Evolutionary conservation across 1,140 invertebrate species (phyloP).

Genomic region (Papilio xuthus): DNA sequence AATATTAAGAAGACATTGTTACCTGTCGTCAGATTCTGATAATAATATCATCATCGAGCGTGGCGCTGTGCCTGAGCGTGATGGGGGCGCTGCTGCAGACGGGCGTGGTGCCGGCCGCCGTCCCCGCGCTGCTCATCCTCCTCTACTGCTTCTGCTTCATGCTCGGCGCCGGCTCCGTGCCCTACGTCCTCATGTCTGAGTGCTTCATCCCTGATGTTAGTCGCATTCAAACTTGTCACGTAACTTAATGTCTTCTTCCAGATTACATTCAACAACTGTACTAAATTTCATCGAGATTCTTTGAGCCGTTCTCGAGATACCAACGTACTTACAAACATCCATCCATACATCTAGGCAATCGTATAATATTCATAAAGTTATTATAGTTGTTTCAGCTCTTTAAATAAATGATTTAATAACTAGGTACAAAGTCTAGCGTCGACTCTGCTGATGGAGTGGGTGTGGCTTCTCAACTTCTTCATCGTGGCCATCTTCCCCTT

Average conservation of each 20-base stretch:
- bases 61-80: constrained; percentile 53
- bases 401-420: constrained; percentile 18
- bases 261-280: too few relatives aligned
- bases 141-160: constrained; percentile 70
- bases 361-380: too few relatives aligned
- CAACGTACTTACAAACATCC: too few relatives aligned
- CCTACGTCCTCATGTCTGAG: constrained; percentile 71
- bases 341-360: too few relatives aligned
- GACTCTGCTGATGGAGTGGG: constrained; percentile 66
- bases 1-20: neutral
- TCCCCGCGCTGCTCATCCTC: constrained; percentile 64
- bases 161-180: constrained; percentile 67
- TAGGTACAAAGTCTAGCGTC: constrained; percentile 73
- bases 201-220: constrained; percentile 69
- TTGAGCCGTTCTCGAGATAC: too few relatives aligned
- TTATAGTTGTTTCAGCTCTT: neutral
- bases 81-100: constrained; percentile 66
- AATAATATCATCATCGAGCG: constrained; percentile 58
- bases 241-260: too few relatives aligned
- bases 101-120: constrained; percentile 52
- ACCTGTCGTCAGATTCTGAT: constrained; percentile 60
- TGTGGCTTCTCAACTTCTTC: constrained; percentile 72
- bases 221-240: neutral
- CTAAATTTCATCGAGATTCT: too few relatives aligned
- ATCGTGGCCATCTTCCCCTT: constrained; percentile 64